phyloP scores from a whole-genome alignment of 2,888 invertebrate species.

The Eristalis intricaria region DNA sequence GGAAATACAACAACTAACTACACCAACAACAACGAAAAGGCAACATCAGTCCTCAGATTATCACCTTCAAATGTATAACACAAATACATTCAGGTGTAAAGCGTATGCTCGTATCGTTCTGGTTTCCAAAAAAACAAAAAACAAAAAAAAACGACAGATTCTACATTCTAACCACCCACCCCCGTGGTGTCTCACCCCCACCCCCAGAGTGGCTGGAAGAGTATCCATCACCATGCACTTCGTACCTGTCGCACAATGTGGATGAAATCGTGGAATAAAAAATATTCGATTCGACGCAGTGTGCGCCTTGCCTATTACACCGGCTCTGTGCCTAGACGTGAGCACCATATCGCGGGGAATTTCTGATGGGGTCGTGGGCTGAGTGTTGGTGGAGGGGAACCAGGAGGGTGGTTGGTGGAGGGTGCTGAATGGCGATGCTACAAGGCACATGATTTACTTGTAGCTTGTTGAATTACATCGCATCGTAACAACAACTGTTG shows the following conservation, averaged over 20 bases:
- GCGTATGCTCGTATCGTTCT: constrained; percentile 48
- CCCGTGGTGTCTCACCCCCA: neutral
- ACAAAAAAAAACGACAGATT: neutral
- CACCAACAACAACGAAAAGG: constrained; percentile 34
- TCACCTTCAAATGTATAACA: constrained; percentile 68
- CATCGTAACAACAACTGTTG: constrained; percentile 70
- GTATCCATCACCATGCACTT: constrained; percentile 35
- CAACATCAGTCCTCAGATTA: constrained; percentile 52
- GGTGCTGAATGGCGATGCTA: constrained; percentile 11
- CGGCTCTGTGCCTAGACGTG: constrained; percentile 16
- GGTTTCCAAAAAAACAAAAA: neutral
- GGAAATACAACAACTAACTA: constrained; percentile 24
- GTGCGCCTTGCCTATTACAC: constrained; percentile 35
- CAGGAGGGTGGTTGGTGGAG: neutral
- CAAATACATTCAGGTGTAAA: constrained; percentile 70
- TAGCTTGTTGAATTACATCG: constrained; percentile 70
- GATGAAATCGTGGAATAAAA: constrained; percentile 25
- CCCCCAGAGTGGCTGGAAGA: neutral
- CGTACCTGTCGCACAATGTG: constrained; percentile 53
- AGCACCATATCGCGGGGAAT: neutral
- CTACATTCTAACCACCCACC: neutral
- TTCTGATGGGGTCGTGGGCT: neutral
- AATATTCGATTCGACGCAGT: constrained; percentile 66
- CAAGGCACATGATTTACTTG: constrained; percentile 65
- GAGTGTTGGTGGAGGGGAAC: neutral